These are phyloP conservation scores for Drosophila obscura DNA, from an alignment of 1,140 invertebrate species.

Conservation along the genomic window DNA sequence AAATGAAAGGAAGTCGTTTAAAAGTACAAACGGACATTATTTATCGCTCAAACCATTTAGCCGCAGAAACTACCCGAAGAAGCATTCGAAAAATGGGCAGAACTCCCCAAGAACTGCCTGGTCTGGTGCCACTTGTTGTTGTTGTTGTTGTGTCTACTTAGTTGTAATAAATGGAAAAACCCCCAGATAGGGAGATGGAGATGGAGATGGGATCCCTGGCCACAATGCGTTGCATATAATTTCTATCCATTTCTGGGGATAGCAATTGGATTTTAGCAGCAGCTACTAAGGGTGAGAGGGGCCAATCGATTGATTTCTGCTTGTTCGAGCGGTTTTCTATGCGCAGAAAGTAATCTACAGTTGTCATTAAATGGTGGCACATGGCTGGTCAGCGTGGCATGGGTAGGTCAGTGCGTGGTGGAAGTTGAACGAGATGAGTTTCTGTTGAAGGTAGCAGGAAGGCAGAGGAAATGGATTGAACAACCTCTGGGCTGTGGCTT, in stretches of 20 bases:
- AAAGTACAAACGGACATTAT: conserved; percentile 84
- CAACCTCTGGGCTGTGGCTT: too few relatives aligned
- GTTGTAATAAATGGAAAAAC: conserved; percentile 77
- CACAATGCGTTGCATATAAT: conserved; percentile 74
- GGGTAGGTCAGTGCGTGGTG: conserved; percentile 15
- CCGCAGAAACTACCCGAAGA: conserved; percentile 67
- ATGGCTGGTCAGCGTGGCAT: conserved; percentile 2
- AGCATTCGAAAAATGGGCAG: conserved; percentile 5
- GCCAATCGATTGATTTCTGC: conserved; percentile 83
- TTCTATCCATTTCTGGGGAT: conserved; percentile 34
- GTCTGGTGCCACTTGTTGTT: conserved; percentile 24
- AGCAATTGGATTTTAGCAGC: conserved; percentile 59
- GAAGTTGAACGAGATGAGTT: conserved; percentile 28
- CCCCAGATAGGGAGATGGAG: conserved; percentile 6
- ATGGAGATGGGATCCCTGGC: conserved; percentile 24
- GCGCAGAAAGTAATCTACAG: conserved; percentile 69
- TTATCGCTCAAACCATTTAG: conserved; percentile 83
- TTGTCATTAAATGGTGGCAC: conserved; percentile 55
- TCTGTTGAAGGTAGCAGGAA: background rate
- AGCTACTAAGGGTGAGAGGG: conserved; percentile 36
- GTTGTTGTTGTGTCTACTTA: conserved; percentile 76
- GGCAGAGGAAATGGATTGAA: too few relatives aligned
- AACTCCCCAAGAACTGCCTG: conserved; percentile 11
- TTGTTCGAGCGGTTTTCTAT: conserved; percentile 62
- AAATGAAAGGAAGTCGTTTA: conserved; percentile 84